phyloP scores from a whole-genome alignment of 2,113 vertebrate species.

The Heterocephalus glaber region DNA sequence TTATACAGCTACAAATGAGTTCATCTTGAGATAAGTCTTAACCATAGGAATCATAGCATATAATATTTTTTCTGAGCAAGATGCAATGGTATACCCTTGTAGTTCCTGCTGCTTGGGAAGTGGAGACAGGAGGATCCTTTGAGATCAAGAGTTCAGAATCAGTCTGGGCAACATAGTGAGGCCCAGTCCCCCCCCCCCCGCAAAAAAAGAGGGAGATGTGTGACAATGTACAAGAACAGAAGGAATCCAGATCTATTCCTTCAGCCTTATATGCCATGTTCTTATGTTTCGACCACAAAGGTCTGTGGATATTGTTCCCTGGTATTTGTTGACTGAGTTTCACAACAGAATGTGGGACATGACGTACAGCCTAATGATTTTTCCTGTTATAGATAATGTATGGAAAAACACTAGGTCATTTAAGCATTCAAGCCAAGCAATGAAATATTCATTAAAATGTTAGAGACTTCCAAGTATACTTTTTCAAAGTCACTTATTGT shows the following conservation, averaged over 20 bases:
- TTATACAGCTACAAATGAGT: not conserved
- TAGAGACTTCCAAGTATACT: slow-evolving; percentile 4
- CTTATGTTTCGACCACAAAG: not conserved
- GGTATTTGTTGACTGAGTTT: slow-evolving; percentile 48
- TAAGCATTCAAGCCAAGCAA: slow-evolving; percentile 32
- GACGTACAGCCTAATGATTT: slow-evolving; percentile 4
- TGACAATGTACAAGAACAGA: not conserved
- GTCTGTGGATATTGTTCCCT: not conserved
- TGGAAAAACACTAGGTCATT: slow-evolving; percentile 38
- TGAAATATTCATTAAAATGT: not conserved
- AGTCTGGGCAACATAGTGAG: not conserved
- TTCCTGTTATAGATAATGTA: not conserved
- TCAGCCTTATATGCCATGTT: not conserved
- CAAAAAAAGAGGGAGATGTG: not conserved
- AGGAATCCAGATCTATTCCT: not conserved
- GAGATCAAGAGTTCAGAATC: not conserved
- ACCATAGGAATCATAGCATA: not conserved
- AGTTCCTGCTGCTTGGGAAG: not conserved
- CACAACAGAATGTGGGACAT: not conserved
- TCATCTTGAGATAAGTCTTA: not conserved
- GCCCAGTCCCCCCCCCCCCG: too few relatives aligned
- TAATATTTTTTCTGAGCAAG: slow-evolving; percentile 13
- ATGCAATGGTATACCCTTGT: not conserved
- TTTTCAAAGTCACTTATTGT: slow-evolving; percentile 11
- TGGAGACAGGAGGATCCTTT: not conserved